Conservation (phyloP, 2,888 invertebrate genomes). For the Xylocampa areola region DNA sequence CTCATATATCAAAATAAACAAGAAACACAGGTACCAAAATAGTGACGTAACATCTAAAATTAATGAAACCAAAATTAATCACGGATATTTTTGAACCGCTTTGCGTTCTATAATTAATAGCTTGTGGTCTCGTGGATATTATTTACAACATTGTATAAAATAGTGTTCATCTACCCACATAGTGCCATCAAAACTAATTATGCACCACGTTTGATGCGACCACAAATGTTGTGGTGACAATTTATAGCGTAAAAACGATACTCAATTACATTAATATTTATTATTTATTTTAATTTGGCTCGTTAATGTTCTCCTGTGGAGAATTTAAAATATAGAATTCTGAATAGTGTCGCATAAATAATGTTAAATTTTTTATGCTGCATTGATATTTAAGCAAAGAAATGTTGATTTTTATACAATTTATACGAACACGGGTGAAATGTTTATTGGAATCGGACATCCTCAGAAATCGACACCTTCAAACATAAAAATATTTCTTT, state of each 20-base stretch:
- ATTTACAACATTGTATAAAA: slow-evolving; percentile 47
- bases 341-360: background rate
- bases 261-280: slow-evolving; percentile 24
- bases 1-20: slow-evolving; percentile 21
- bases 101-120: slow-evolving; percentile 44
- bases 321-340: background rate
- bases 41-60: slow-evolving; percentile 31
- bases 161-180: slow-evolving; percentile 45
- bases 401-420: background rate
- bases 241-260: slow-evolving; percentile 22
- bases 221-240: slow-evolving; percentile 25
- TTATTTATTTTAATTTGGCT: slow-evolving; percentile 1
- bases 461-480: too few relatives aligned
- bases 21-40: slow-evolving; percentile 25
- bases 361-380: background rate
- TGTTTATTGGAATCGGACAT: too few relatives aligned
- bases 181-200: slow-evolving; percentile 54
- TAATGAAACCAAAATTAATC: slow-evolving; percentile 42
- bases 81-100: slow-evolving; percentile 40
- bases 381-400: background rate
- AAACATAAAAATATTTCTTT: too few relatives aligned
- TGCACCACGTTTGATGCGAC: slow-evolving; percentile 38
- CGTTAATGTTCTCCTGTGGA: background rate
- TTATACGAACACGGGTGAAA: background rate
- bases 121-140: slow-evolving; percentile 30